These are phyloP conservation scores for Abrostola tripartita DNA, from an alignment of 2,888 invertebrate species.

Conservation along the genomic window DNA sequence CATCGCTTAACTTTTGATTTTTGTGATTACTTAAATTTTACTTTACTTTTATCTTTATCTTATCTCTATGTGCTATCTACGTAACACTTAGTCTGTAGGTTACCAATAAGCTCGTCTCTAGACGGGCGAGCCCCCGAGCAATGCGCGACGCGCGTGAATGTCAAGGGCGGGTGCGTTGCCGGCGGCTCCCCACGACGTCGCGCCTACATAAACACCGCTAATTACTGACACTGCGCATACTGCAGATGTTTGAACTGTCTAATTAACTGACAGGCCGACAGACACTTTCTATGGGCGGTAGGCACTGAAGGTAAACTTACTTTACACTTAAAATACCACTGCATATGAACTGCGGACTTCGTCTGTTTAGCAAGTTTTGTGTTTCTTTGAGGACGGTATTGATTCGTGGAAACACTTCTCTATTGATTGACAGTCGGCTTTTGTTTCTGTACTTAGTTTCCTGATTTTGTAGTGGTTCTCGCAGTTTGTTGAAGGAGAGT, in stretches of 20 bases:
- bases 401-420: no score
- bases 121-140: conserved; percentile 58
- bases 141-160: conserved; percentile 56
- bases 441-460: no score
- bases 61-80: conserved; percentile 10
- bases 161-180: conserved; percentile 59
- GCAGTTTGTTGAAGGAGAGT: no score
- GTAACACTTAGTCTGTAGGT: conserved; percentile 26
- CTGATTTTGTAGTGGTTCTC: no score
- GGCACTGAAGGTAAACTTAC: neutral
- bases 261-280: conserved; percentile 19
- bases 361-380: no score
- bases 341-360: no score
- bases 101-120: conserved; percentile 19
- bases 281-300: conserved; percentile 10
- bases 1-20: no score
- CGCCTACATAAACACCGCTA: conserved; percentile 38
- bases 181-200: conserved; percentile 41
- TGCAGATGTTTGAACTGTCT: conserved; percentile 43
- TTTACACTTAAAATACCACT: no score
- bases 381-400: no score
- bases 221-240: conserved; percentile 43
- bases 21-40: neutral
- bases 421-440: no score
- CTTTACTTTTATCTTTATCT: neutral